Evolutionary conservation across 1,140 invertebrate species (phyloP), one percentile per base, ranked within the genome.

Genomic region (Spodoptera frugiperda): DNA sequence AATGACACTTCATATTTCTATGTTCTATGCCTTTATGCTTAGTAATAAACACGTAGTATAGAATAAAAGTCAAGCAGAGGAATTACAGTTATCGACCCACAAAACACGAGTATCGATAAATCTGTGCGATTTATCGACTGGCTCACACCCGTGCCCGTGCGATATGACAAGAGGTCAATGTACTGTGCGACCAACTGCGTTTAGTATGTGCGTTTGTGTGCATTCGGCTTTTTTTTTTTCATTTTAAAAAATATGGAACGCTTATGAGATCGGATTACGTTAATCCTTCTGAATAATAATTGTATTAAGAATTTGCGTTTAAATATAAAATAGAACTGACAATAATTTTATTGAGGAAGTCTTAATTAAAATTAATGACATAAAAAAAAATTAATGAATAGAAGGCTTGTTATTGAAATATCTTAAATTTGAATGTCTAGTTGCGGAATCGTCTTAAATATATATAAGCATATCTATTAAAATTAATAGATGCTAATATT

Each of bases 141-240:
- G 72, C 19, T 33, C 48, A 17, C 72, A 75, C 46, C 72, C 59
- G 55, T 63, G 19, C 17, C 25, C 49, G 72, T 75, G 72, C 72
- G 72, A 75, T 75, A 75, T 75, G 72, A 65, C 72, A 63, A 63
- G 72, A 57, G 72, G 59, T 75, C 72, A 65, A 65, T 59, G 72
- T 49, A 12, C 72, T 75, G n/a, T n/a, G n/a, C 72, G 1, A 21
- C 8, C 21, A 46, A 73, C 72, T 51, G 72, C 71, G 71, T 74
- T 74, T 74, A 49, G 71, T 74, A 15, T 65, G 55, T 75, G 72
- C 57, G 59, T 65, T 39, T 63, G 39, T 63, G 57, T 75, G 72
- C 72, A 75, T 63, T 44, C 39, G 48, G 12, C 15, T 53, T 53
- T 30, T 61, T 57, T 72, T 53, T 46, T 73, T 44, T 49, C 1